Evolutionary conservation across 2,797 vertebrate species (phyloP).

Genomic region (Liasis olivaceus): DNA sequence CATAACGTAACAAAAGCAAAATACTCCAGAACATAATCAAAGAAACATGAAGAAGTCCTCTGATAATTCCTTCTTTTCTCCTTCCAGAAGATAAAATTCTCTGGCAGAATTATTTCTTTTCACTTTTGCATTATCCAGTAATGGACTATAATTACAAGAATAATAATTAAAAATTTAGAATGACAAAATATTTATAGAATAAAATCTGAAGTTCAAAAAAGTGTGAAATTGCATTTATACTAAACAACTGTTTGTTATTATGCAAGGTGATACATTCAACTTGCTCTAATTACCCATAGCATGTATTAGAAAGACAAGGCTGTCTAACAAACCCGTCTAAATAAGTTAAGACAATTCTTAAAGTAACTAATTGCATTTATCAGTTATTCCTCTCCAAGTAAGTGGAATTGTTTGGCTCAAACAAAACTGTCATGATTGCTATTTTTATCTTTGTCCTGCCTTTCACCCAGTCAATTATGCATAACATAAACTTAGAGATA

Average conservation of each 20-base stretch:
- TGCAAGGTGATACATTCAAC: conserved; percentile 59
- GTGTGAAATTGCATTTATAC: conserved; percentile 66
- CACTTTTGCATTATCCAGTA: conserved; percentile 47
- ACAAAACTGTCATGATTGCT: not conserved
- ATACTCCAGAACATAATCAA: conserved; percentile 18
- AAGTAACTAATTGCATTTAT: not conserved
- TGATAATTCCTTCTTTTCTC: conserved; percentile 14
- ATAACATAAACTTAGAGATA: not conserved
- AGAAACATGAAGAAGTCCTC: conserved; percentile 21
- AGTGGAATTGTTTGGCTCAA: not conserved
- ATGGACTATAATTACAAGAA: conserved; percentile 40
- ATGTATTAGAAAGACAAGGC: not conserved
- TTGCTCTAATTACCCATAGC: conserved; percentile 57
- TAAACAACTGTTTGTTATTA: conserved; percentile 59
- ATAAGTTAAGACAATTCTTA: not conserved
- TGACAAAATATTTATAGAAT: conserved; percentile 51
- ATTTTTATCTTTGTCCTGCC: not conserved
- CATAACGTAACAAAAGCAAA: conserved; percentile 42
- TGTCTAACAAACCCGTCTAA: accelerated
- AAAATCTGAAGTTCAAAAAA: conserved; percentile 60
- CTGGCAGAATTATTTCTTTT: conserved; percentile 35
- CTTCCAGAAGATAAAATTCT: conserved; percentile 21
- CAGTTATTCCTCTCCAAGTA: not conserved
- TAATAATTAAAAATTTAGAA: conserved; percentile 57
- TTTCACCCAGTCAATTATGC: not conserved